Evolutionary conservation across 1,140 invertebrate genomes (phyloP), one percentile per base, ranked within the genome.

Genomic region (Ceratina calcarata): DNA sequence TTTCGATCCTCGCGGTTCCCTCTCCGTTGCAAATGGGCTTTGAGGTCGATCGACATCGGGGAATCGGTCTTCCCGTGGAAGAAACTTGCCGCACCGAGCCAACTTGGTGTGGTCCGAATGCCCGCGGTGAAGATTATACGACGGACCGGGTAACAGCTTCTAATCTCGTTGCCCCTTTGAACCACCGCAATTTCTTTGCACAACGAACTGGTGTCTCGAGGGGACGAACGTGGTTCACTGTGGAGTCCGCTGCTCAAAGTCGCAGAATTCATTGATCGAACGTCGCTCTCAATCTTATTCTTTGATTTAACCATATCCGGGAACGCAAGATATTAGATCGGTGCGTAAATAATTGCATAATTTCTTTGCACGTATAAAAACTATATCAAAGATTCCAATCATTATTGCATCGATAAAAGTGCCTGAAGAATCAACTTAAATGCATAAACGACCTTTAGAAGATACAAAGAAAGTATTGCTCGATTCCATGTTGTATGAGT

Each of bases 11-110:
- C 57, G 32, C n/a, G 73, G 27, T 60, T 70, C 53, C 66, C 74
- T 81, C 74, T 69, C 37, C 49, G 65, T 62, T 81, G 79, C 74
- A 70, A 81, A 81, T 81, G 58, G 66, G 51, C 74, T 81, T 77
- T 27, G 51, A 53, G 24, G 51, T 62, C 78, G 72, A 68, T 80
- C 78, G 32, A 27, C 64, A 61, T 61, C 12, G 16, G 7, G 45
- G 24, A 57, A 15, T 18, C 8, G 49, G 6, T 70, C 18, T n/a
- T 49, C 67, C 67, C 27, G 53, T 18, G 53, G 53, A 45, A 45
- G 37, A 45, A 45, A 27, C 24, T n/a, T 69, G 13, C 0, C 1
- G 22, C n/a, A n/a, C 7, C 4, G 7, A n/a, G n/a, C 37, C 10
- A 45, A 20, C n/a, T 3, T 12, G 51, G 18, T 57, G 51, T 6